phyloP scores from a whole-genome alignment of 2,797 vertebrate species.

The Anguilla pacifica region DNA sequence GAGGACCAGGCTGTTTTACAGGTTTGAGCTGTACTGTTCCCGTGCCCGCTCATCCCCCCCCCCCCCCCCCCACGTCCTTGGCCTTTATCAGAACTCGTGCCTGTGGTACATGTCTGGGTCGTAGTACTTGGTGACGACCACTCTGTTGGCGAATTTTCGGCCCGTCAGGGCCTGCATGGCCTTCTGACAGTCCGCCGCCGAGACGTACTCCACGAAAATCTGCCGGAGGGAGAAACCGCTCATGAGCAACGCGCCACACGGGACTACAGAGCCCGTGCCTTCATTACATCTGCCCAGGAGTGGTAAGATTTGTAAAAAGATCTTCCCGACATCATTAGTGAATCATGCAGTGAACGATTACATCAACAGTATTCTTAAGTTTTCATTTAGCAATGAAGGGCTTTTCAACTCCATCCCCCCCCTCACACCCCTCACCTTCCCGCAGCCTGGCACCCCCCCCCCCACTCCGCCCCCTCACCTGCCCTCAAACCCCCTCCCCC shows the following conservation, averaged over 20 bases:
- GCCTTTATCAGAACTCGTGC: slow-evolving; percentile 71
- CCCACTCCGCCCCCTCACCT: too few species aligned
- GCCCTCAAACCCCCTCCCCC: too few species aligned
- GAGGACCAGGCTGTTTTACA: background rate
- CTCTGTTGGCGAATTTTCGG: slow-evolving; percentile 78
- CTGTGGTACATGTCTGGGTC: slow-evolving; percentile 76
- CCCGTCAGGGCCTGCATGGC: slow-evolving; percentile 78
- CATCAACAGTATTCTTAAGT: background rate
- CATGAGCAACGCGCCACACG: background rate
- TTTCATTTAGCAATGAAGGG: background rate
- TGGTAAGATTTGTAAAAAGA: background rate
- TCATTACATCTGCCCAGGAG: background rate
- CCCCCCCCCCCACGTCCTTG: background rate
- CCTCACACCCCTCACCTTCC: too few species aligned
- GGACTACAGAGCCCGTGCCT: too few species aligned
- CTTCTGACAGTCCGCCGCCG: slow-evolving; percentile 75
- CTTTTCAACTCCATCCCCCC: background rate
- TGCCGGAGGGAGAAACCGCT: slow-evolving; percentile 40
- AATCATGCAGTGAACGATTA: background rate
- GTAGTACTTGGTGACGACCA: slow-evolving; percentile 80
- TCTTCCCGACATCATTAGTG: background rate
- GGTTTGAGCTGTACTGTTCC: background rate
- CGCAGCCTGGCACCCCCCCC: too few species aligned
- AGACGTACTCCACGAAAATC: slow-evolving; percentile 78
- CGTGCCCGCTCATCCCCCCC: background rate